Evolutionary conservation across 1,140 invertebrate species (phyloP).

Genomic region (Cotesia typhae): DNA sequence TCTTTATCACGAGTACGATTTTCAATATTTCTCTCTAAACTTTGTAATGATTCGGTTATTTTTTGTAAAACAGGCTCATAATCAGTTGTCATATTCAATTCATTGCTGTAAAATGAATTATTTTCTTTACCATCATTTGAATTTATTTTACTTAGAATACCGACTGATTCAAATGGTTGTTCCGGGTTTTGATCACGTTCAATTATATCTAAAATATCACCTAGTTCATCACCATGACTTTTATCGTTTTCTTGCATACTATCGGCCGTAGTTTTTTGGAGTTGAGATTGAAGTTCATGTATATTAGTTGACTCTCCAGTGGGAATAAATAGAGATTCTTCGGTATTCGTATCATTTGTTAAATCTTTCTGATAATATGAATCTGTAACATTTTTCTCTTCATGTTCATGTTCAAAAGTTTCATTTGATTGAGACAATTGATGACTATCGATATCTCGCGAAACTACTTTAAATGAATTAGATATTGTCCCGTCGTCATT

Average conservation of each 20-base stretch:
- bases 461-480: slow-evolving; percentile 47
- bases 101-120: slow-evolving; percentile 10
- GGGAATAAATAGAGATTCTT: slow-evolving; percentile 49
- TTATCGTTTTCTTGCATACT: not conserved
- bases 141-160: slow-evolving; percentile 10
- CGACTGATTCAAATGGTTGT: not conserved
- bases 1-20: slow-evolving; percentile 19
- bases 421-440: slow-evolving; percentile 19
- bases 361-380: slow-evolving; percentile 13
- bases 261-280: slow-evolving; percentile 35
- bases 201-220: slow-evolving; percentile 52
- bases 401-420: slow-evolving; percentile 18
- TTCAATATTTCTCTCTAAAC: slow-evolving; percentile 39
- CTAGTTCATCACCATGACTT: slow-evolving; percentile 43
- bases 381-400: slow-evolving; percentile 22
- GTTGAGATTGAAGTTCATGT: slow-evolving; percentile 34
- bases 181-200: slow-evolving; percentile 42
- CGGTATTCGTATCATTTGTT: slow-evolving; percentile 40
- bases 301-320: slow-evolving; percentile 51
- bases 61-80: slow-evolving; percentile 40
- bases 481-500: slow-evolving; percentile 43
- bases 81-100: slow-evolving; percentile 36
- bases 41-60: slow-evolving; percentile 38
- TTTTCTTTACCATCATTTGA: not conserved
- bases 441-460: slow-evolving; percentile 6